Base-by-base conservation (phyloP, 2,888 invertebrate genomes). In the Gibbula magus region DNA sequence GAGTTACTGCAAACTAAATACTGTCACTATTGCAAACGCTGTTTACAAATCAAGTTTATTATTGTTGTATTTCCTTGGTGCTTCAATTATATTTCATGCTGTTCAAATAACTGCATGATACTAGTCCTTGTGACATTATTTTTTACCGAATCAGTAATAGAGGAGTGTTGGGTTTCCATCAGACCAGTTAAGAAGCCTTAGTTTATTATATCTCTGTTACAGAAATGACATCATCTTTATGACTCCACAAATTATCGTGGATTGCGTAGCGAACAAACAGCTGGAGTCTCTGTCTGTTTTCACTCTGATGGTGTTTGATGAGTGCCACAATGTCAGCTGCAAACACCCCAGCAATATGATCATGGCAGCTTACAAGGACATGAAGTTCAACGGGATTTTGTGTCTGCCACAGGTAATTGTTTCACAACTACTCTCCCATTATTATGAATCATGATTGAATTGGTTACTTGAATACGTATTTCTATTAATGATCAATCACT, bases 171-270 rank as follows among this genome's bases (percentile, higher is more conserved):
- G n/a, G n/a, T n/a, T n/a, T n/a, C n/a, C n/a, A n/a, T n/a, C n/a
- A n/a, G n/a, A n/a, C n/a, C n/a, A n/a, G n/a, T n/a, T n/a, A n/a
- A n/a, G n/a, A n/a, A n/a, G n/a, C n/a, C n/a, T n/a, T n/a, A n/a
- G n/a, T n/a, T n/a, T n/a, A n/a, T n/a, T n/a, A n/a, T 10, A 3
- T n/a, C n/a, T 56, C 1, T 20, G 25, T 35, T 70, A 10, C 70
- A 70, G 70, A 20, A 70, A 29, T 70, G 70, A 70, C 20, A 32
- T 70, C 39, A 10, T 70, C 32, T 70, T 70, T 39, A 32, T 70
- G 70, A 70, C 70, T 13, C 70, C 70, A n/a, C 70, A 70, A 35
- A 70, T 70, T 39, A 32, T 70, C 20, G 70, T 70, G 8, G 70
- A 70, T 39, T 10, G 32, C 20, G 8, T 70, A 7, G 22, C 70